Percentiles rank a stretch among this genome's conserved stretches.
Conservation (phyloP, 2,888 invertebrate species). For the Phortica okadai region DNA sequence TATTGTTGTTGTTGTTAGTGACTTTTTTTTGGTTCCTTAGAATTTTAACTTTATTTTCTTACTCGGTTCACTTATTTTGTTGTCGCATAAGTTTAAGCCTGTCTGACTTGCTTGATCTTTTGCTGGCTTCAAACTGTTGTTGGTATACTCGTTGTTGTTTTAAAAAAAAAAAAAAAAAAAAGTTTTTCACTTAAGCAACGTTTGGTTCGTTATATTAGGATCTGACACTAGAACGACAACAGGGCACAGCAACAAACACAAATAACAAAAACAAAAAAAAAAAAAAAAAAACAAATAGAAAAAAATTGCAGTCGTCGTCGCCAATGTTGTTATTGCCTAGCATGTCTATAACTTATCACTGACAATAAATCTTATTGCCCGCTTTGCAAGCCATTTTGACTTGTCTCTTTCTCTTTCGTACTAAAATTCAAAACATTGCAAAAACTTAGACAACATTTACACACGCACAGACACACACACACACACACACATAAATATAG, state of each 20-base stretch:
- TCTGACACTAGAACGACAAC: slow-evolving; percentile 41
- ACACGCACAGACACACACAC: not conserved
- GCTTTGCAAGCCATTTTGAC: slow-evolving; percentile 26
- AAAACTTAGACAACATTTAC: slow-evolving; percentile 9
- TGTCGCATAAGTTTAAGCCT: not conserved
- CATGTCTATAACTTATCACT: slow-evolving; percentile 71
- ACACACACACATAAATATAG: no score
- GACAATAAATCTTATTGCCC: slow-evolving; percentile 66
- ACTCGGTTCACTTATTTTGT: not conserved
- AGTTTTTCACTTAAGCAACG: slow-evolving; percentile 1
- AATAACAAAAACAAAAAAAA: slow-evolving; percentile 47
- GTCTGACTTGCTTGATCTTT: not conserved
- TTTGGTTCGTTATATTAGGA: not conserved
- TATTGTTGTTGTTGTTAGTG: not conserved
- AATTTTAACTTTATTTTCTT: slow-evolving; percentile 15
- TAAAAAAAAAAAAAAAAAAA: not conserved
- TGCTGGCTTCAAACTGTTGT: not conserved
- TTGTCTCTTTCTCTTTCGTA: slow-evolving; percentile 14
- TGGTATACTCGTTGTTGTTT: not conserved
- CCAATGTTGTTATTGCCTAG: slow-evolving; percentile 39
- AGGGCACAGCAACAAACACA: slow-evolving; percentile 54
- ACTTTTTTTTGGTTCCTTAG: not conserved
- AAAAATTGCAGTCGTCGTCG: slow-evolving; percentile 53
- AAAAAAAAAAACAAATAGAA: slow-evolving; percentile 47
- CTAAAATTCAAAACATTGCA: slow-evolving; percentile 8